Conservation (phyloP, 2,113 vertebrate species). For the Phocoena sinus region DNA sequence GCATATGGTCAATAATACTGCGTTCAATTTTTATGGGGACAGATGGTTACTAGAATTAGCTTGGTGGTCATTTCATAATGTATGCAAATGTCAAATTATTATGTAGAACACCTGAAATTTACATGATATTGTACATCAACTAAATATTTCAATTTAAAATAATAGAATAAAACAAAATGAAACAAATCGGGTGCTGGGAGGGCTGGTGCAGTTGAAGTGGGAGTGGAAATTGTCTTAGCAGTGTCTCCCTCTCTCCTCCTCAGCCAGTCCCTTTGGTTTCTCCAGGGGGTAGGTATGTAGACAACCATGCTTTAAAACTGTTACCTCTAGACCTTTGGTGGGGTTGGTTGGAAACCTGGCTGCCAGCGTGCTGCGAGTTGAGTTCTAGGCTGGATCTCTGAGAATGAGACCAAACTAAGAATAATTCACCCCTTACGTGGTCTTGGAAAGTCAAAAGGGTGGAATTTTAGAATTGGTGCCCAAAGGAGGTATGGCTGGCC, state of each 20-base stretch:
- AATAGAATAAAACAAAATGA: background rate
- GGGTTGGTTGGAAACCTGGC: background rate
- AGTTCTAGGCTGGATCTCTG: background rate
- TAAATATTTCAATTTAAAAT: background rate
- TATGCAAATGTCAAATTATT: background rate
- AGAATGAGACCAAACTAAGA: background rate
- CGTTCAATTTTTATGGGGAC: background rate
- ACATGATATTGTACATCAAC: background rate
- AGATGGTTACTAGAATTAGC: background rate
- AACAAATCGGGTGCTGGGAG: background rate
- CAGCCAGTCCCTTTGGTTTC: background rate
- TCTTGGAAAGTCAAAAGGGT: background rate
- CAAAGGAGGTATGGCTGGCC: background rate
- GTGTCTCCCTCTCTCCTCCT: background rate
- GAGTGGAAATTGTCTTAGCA: background rate
- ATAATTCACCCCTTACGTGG: background rate
- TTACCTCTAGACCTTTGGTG: background rate
- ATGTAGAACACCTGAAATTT: background rate
- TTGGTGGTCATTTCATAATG: background rate
- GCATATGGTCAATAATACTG: background rate
- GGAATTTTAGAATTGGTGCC: background rate
- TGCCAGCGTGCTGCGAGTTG: background rate
- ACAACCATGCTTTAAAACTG: background rate
- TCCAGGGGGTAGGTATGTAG: accelerated
- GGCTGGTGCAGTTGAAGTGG: background rate